Percentiles rank a stretch among this genome's conserved stretches.
Evolutionary conservation across 2,888 invertebrate genomes (phyloP).

Genomic region (Eremobia ochroleuca): DNA sequence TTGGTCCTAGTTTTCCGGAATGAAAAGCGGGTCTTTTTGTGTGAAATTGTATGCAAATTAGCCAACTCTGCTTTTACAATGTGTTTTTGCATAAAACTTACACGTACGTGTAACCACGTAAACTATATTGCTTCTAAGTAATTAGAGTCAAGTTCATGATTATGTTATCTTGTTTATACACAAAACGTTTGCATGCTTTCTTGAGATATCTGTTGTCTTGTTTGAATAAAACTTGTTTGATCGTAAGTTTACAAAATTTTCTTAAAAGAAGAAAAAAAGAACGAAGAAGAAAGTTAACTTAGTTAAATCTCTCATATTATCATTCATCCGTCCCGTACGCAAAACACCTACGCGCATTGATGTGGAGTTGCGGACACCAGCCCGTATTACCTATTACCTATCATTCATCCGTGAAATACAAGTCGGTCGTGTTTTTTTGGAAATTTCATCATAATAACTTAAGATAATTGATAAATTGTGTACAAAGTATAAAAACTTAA

Average conservation of each 20-base stretch:
- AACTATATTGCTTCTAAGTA: neutral
- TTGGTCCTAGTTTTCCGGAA: neutral
- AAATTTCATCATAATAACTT: neutral
- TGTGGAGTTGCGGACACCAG: no score
- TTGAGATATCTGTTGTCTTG: neutral
- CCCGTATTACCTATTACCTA: no score
- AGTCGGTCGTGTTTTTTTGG: no score
- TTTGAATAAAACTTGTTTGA: neutral
- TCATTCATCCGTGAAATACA: neutral
- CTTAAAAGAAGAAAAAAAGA: no score
- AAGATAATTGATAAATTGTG: neutral
- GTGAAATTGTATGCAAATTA: constrained; percentile 12
- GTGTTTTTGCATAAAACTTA: neutral
- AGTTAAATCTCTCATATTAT: no score
- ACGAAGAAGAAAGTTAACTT: no score
- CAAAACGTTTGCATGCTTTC: neutral
- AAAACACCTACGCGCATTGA: no score
- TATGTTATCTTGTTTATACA: neutral
- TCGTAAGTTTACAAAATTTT: neutral
- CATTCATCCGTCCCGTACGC: no score
- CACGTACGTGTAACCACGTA: neutral
- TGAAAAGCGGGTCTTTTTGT: constrained; percentile 9
- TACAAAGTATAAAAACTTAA: constrained; percentile 3
- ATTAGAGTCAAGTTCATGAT: neutral
- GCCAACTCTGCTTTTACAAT: neutral